These are phyloP conservation scores for Cetonia aurata DNA, from an alignment of 2,888 invertebrate genomes.

Conservation along the genomic window DNA sequence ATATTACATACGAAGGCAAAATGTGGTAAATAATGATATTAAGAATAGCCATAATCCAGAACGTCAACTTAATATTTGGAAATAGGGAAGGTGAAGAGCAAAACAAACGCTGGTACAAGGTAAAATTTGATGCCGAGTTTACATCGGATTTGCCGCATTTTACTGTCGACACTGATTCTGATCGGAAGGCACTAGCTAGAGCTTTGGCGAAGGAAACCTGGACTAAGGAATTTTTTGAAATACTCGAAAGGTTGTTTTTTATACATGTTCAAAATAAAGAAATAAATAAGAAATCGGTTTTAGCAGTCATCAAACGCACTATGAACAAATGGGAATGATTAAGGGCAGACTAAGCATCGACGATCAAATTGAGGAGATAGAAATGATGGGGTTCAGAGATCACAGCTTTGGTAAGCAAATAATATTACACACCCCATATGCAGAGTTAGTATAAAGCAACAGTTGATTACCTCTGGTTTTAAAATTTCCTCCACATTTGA, in stretches of 20 bases:
- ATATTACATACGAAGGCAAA: conserved; percentile 76
- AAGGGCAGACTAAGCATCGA: conserved; percentile 73
- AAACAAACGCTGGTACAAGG: conserved; percentile 59
- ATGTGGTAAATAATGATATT: conserved; percentile 69
- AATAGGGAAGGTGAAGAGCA: conserved; percentile 34
- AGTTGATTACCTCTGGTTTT: no score
- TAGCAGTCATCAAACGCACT: conserved; percentile 84
- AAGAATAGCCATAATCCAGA: no score
- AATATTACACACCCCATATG: not conserved
- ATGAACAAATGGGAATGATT: conserved; percentile 83
- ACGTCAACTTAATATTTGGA: no score
- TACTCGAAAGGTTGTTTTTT: conserved; percentile 68
- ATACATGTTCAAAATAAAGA: conserved; percentile 59
- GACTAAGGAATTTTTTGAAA: conserved; percentile 77
- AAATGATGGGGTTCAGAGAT: conserved; percentile 80
- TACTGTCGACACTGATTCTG: conserved; percentile 80
- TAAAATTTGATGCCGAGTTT: conserved; percentile 76
- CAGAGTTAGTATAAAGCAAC: conserved; percentile 2
- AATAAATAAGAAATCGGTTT: conserved; percentile 46
- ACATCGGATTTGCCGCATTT: conserved; percentile 74
- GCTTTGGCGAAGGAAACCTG: conserved; percentile 83
- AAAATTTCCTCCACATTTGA: no score
- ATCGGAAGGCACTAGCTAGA: conserved; percentile 75
- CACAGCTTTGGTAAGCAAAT: conserved; percentile 78
- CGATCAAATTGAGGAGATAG: conserved; percentile 66